Evolutionary conservation across 2,888 invertebrate genomes (phyloP), one percentile per base, ranked within the genome.

Genomic region (Latrodectus elegans): DNA sequence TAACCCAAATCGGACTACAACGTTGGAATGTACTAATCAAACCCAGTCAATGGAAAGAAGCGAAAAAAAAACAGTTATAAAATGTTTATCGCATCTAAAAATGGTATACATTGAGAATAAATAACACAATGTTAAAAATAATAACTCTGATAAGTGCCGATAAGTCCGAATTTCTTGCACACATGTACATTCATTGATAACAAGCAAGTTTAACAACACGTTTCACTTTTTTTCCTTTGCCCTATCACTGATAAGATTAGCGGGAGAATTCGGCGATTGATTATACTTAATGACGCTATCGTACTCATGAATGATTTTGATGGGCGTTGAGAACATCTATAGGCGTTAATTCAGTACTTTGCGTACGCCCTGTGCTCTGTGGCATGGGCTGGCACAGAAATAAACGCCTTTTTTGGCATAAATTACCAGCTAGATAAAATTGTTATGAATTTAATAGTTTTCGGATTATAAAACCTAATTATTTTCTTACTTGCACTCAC

Each of bases 1-100:
- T 60, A n/a, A 60, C 60, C 60, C 60, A 60, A 60, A 60, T 60
- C 60, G n/a, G n/a, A 60, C 14, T 60, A 60, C 14, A 68, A 17
- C 17, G 9, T 68, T 8, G 67, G 26, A 68, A 68, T 68, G 17
- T 6, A 51, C 53, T 72, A 26, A 38, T 64, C 76, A 51, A 65
- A 67, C 68, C 68, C 53, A 11, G n/a, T 70, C 38, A 38, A 38
- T 68, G 26, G 15, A 3, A n/a, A 1, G 22, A 49, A 8, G 67
- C 6, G 67, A 68, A 4, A 68, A 22, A 68, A 4, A 68, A 22
- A 8, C 17, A 8, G 60, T 12, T 12, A 60, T 60, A 12, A 17
- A 12, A 22, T 22, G n/a, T 67, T 84, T 84, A 78, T 84, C 84
- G 8, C 52, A 49, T 78, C 84, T 84, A 84, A 84, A 84, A 84